A percentile compares a stretch with the other conserved stretches of the same genome.
Evolutionary conservation across 2,888 invertebrate genomes (phyloP).

Genomic region (Heteromurus nitidus): DNA sequence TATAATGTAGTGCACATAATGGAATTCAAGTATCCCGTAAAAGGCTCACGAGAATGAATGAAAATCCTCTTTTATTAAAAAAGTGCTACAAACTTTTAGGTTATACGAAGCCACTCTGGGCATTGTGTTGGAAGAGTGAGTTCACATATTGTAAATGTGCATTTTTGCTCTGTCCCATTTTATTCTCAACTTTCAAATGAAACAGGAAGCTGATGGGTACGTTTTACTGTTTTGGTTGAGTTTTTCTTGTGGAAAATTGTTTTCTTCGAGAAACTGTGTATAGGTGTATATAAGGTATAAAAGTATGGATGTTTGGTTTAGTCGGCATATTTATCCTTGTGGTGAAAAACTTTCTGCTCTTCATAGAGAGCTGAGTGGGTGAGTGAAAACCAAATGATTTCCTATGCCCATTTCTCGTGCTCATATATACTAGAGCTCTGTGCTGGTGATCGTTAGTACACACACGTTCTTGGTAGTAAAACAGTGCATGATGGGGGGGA

Average conservation of each 20-base stretch:
- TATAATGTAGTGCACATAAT: not conserved
- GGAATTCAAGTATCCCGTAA: conserved; percentile 16
- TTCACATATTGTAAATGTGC: too few species aligned
- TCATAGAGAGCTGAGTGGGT: not conserved
- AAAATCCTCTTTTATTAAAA: conserved; percentile 18
- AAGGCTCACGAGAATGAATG: conserved; percentile 2
- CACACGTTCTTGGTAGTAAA: not conserved
- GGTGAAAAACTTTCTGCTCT: not conserved
- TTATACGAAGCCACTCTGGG: not conserved
- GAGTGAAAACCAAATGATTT: not conserved
- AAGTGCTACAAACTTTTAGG: not conserved
- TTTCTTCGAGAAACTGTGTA: not conserved
- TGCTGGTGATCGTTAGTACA: too few species aligned
- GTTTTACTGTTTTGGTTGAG: not conserved
- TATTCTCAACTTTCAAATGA: not conserved
- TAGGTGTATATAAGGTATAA: too few species aligned
- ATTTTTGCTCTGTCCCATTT: not conserved
- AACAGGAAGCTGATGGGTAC: not conserved
- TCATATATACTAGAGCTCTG: too few species aligned
- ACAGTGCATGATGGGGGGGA: not conserved
- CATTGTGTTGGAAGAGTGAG: too few species aligned
- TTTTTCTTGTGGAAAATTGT: not conserved
- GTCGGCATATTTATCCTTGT: not conserved
- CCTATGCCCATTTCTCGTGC: too few species aligned
- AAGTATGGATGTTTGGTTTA: too few species aligned